Base-by-base conservation (phyloP, 2,797 vertebrate genomes). In the Cyclopterus lumpus region DNA sequence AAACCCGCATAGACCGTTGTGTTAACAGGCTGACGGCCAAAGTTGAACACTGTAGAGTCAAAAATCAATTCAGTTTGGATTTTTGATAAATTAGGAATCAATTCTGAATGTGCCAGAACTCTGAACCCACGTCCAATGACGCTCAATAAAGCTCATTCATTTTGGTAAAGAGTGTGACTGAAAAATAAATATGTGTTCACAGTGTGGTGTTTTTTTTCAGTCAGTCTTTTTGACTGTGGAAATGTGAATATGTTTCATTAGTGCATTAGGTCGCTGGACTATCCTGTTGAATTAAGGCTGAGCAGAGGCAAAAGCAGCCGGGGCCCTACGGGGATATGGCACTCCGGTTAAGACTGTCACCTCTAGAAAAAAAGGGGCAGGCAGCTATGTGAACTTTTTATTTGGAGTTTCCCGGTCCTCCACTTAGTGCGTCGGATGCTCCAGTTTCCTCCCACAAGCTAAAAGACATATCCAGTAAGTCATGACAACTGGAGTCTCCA, bases 401-500 rank as follows among this genome's bases (percentile, higher is more conserved):
- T 69, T 75, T 55, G 71, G 77, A 80, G 73, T 80, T 83, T 76
- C 73, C 73, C 63, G 69, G 69, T 75, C 48, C 58, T 79, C 61
- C 71, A 77, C 60, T 74, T 28, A 24, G 57, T 81, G 66, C 8
- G 20, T 71, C 42, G 14, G 30, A 72, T 73, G 77, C 74, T 84
- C 71, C 62, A 67, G 26, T 82, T 86, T 87, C 81, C 80, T 85
- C 86, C 82, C 63, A 80, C 83, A 66, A n/a, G 67, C 58, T 54
- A 42, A 46, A 81, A 85, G 44, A 46, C 58, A 60, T 71, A 48
- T 62, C 68, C 62, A 80, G 49, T 67, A 85, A 81, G 73, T 82
- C 61, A 69, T 44, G 66, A 65, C 28, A 42, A 38, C 60, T 38
- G 58, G 79, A 84, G 77, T 74, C 74, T 85, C 78, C 73, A 53